Evolutionary conservation across 2,797 vertebrate species (phyloP).

Genomic region (Hyperoplus lanceolatus): DNA sequence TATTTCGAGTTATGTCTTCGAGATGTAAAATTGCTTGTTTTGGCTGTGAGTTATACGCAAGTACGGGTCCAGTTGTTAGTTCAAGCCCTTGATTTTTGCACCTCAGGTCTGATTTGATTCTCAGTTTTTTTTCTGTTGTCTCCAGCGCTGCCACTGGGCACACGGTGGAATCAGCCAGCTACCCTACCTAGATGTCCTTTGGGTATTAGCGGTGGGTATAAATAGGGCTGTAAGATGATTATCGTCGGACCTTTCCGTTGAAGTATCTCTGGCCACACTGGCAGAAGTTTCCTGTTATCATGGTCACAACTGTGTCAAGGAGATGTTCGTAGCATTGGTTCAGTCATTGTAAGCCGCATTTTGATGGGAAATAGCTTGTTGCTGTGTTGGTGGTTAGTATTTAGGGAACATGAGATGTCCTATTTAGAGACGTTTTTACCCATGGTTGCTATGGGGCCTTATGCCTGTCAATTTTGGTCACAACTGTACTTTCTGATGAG

Average conservation of each 20-base stretch:
- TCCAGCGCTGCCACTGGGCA: constrained; percentile 2
- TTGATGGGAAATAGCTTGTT: background rate
- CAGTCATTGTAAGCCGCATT: background rate
- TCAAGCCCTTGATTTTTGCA: background rate
- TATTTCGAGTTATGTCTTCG: background rate
- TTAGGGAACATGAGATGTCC: background rate
- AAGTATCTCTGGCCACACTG: constrained; percentile 20
- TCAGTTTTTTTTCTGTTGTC: constrained; percentile 6
- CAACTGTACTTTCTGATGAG: background rate
- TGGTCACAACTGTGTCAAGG: background rate
- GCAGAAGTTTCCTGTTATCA: background rate
- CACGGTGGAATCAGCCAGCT: constrained; percentile 20
- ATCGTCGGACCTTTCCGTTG: constrained; percentile 29
- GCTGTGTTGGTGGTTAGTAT: background rate
- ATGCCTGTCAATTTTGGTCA: background rate
- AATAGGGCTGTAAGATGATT: constrained; percentile 72
- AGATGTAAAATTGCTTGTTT: background rate
- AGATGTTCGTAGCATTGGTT: background rate
- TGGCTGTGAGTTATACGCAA: background rate
- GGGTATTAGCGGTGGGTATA: constrained; percentile 66
- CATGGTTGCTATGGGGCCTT: background rate
- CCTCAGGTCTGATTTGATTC: constrained; percentile 5
- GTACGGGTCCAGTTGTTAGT: background rate
- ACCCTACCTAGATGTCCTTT: constrained; percentile 19
- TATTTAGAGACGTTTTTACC: background rate